Base-by-base conservation (phyloP, 2,113 vertebrate genomes). In the Emberiza fucata region DNA sequence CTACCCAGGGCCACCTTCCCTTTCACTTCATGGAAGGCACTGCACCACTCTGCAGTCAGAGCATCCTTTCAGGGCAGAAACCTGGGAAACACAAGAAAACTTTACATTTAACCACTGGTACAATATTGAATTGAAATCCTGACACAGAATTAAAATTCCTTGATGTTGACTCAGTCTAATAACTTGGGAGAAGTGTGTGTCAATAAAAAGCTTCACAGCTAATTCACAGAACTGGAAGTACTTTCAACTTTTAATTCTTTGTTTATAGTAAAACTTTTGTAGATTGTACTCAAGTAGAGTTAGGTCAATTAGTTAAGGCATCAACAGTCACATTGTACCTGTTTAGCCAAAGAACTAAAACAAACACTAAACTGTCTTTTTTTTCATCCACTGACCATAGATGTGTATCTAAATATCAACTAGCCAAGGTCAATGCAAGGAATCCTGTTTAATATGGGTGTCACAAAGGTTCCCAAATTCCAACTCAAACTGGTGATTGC, bases 211-310 rank as follows among this genome's bases (percentile, higher is more conserved):
- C 42, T 92, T 57, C 76, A 54, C 45, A 54, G 63, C 50, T 92
- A 94, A 80, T 63, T 70, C 79, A 56, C 53, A 80, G 51, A 88
- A 88, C 17, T 70, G 40, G 71, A 95, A 93, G 54, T 54, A 35
- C 82, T 93, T 86, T 51, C 88, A 92, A 47, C 8, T 86, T 80
- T 53, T 78, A 88, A 83, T 88, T 93, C 82, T 82, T 86, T 6
- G 1, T 92, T 94, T 87, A 37, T 4, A 86, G 39, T 42, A 63
- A 82, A 80, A 61, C 18, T 35, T 70, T 93, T 59, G 79, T 51
- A 78, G 69, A 44, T 12, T 77, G 42, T 22, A 51, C 35, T 77
- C 71, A 42, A 17, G 47, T 25, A 60, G 69, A 70, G 19, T 57
- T 39, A 57, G n/a, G 42, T 57, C 54, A 92, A 77, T 50, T 53